A percentile compares a stretch with the other conserved stretches of the same genome.
These are phyloP conservation scores for Stictocephala bisonia DNA, from an alignment of 2,888 invertebrate species.

Conservation along the genomic window DNA sequence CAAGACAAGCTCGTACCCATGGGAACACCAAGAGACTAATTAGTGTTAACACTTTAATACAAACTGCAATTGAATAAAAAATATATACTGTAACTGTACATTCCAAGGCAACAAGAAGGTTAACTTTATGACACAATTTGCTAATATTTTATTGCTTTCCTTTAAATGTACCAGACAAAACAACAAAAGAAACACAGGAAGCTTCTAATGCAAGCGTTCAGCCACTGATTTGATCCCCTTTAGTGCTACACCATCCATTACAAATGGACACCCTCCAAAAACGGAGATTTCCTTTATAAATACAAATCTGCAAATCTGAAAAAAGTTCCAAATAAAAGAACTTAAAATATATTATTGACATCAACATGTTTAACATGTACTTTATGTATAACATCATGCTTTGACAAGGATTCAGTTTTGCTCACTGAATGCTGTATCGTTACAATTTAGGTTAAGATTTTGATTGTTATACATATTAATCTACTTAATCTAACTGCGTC, in stretches of 20 bases:
- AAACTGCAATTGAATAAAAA: not conserved
- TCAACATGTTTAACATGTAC: conserved; percentile 59
- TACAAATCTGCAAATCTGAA: conserved; percentile 8
- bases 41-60: not conserved
- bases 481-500: conserved; percentile 6
- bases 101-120: too few relatives aligned
- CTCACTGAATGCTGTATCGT: conserved; percentile 31
- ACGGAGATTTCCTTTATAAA: conserved; percentile 46
- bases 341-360: conserved; percentile 50
- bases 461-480: conserved; percentile 42
- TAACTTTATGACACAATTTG: too few relatives aligned
- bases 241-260: conserved; percentile 24
- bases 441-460: conserved; percentile 45
- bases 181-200: conserved; percentile 7
- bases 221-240: conserved; percentile 42
- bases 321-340: conserved; percentile 57
- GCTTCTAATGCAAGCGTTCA: conserved; percentile 28
- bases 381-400: conserved; percentile 42
- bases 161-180: conserved; percentile 8
- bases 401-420: not conserved
- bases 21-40: not conserved
- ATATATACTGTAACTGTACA: too few relatives aligned
- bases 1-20: not conserved
- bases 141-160: conserved; percentile 35
- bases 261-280: conserved; percentile 43